Evolutionary conservation across 2,113 vertebrate genomes (phyloP).

Genomic region (Oreocharis arfaki): DNA sequence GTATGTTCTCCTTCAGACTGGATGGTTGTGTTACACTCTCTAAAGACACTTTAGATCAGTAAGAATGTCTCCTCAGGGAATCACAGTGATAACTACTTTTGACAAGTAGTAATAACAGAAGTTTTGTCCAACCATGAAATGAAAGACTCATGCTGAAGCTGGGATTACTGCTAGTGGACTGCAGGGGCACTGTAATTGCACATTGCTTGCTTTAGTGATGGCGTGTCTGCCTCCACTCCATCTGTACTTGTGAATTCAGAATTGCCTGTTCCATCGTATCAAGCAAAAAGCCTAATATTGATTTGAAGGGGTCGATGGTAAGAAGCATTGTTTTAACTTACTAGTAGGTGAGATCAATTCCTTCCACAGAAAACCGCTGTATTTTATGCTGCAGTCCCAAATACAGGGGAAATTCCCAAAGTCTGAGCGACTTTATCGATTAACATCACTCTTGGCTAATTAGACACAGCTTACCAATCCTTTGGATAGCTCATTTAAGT

Average conservation of each 20-base stretch:
- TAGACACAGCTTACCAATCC: not conserved
- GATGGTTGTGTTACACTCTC: constrained; percentile 16
- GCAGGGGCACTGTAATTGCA: not conserved
- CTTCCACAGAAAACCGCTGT: not conserved
- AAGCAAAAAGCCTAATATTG: constrained; percentile 10
- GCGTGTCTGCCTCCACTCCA: not conserved
- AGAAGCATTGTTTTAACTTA: constrained; percentile 17
- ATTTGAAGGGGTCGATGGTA: not conserved
- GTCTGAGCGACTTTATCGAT: not conserved
- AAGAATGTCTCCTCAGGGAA: constrained; percentile 28
- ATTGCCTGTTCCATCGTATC: not conserved
- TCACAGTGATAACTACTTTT: constrained; percentile 40
- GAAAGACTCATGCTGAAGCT: not conserved
- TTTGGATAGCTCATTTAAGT: not conserved
- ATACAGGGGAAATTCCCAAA: not conserved
- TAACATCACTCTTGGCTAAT: not conserved
- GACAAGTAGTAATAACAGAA: constrained; percentile 53
- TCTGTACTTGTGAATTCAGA: not conserved
- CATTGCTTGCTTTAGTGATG: not conserved
- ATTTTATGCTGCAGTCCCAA: not conserved
- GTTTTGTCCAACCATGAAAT: constrained; percentile 23
- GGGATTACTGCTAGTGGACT: constrained; percentile 8
- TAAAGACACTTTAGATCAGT: constrained; percentile 48
- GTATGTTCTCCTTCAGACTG: constrained; percentile 40
- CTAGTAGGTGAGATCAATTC: not conserved